Evolutionary conservation across 1,140 invertebrate species (phyloP).

Genomic region (Anagrus nilaparvatae): DNA sequence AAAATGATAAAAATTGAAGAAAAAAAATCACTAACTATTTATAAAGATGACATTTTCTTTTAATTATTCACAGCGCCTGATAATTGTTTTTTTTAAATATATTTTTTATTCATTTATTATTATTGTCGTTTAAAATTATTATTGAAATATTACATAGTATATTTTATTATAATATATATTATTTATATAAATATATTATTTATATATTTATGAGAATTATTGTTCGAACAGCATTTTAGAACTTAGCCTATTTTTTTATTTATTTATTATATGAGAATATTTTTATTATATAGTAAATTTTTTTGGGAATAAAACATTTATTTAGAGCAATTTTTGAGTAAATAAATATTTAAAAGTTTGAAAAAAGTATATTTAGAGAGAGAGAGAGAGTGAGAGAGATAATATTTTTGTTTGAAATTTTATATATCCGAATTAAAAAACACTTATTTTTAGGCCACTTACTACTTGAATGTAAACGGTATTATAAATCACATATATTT

Average conservation of each 20-base stretch:
- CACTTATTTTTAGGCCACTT: constrained; percentile 38
- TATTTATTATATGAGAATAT: constrained; percentile 3
- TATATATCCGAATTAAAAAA: constrained; percentile 19
- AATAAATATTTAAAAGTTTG: too few relatives aligned
- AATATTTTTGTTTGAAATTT: too few relatives aligned
- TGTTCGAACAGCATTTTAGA: constrained; percentile 44
- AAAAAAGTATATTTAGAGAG: too few relatives aligned
- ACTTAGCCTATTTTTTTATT: constrained; percentile 31
- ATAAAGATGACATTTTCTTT: too few relatives aligned
- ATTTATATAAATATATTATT: constrained; percentile 18
- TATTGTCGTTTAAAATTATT: constrained; percentile 37
- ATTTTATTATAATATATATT: constrained; percentile 24
- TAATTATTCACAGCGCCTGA: constrained; percentile 15
- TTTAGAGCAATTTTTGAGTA: too few relatives aligned
- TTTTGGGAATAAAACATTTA: constrained; percentile 19
- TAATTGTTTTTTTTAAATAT: constrained; percentile 13
- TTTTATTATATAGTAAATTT: constrained; percentile 1
- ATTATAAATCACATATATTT: too few relatives aligned
- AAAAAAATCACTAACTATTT: too few relatives aligned
- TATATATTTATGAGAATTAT: constrained; percentile 38
- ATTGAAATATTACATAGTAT: constrained; percentile 28
- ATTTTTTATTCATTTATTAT: constrained; percentile 14
- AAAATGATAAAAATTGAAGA: too few relatives aligned
- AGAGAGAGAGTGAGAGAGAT: too few relatives aligned
- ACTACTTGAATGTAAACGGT: constrained; percentile 35